Evolutionary conservation across 2,888 invertebrate species (phyloP).

Genomic region (Ceramica pisi): DNA sequence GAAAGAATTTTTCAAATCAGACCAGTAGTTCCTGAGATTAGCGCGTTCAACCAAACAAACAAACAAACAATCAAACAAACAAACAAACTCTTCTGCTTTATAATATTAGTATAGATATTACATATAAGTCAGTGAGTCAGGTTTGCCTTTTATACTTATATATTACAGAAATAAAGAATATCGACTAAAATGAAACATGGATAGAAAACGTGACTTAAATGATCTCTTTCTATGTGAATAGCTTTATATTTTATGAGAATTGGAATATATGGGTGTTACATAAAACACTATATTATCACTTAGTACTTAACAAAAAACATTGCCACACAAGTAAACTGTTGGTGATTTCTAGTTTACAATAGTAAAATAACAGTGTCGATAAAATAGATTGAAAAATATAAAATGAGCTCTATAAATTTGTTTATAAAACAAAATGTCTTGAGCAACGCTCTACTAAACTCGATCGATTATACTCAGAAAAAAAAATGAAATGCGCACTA

Average conservation of each 20-base stretch:
- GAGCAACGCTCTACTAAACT: background rate
- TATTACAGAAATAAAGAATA: too few relatives aligned
- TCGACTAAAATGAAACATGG: background rate
- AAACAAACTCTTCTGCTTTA: too few relatives aligned
- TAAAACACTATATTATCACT: background rate
- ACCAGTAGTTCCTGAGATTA: too few relatives aligned
- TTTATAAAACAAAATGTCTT: slow-evolving; percentile 1
- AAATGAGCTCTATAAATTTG: slow-evolving; percentile 11
- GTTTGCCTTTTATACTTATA: too few relatives aligned
- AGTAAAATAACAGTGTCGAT: slow-evolving; percentile 12
- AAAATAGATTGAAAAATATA: slow-evolving; percentile 32
- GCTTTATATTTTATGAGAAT: background rate
- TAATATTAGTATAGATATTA: too few relatives aligned
- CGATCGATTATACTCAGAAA: background rate
- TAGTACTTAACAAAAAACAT: background rate
- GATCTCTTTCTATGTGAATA: background rate
- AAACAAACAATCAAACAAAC: too few relatives aligned
- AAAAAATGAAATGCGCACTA: slow-evolving; percentile 29
- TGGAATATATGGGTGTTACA: too few relatives aligned
- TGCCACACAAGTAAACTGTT: background rate
- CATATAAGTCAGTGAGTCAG: too few relatives aligned
- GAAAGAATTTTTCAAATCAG: too few relatives aligned
- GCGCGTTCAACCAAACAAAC: too few relatives aligned
- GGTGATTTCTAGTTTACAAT: background rate
- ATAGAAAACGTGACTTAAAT: background rate